phyloP scores from a whole-genome alignment of 2,888 invertebrate species.

The Stenodema calcarata region DNA sequence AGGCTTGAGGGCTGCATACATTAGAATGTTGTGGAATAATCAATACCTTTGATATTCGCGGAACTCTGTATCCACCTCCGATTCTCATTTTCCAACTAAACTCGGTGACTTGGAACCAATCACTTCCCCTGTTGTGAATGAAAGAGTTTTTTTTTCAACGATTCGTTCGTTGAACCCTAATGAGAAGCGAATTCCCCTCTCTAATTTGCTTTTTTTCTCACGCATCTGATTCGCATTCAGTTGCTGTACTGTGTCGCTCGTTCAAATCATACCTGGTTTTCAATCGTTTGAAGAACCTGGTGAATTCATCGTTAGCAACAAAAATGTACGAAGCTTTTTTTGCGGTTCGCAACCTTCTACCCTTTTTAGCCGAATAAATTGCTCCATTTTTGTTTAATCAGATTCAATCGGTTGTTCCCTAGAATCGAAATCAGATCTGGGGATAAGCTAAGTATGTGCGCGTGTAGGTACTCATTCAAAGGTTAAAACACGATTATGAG shows the following conservation, averaged over 20 bases:
- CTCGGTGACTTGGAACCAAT: background rate
- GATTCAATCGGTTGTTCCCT: too few relatives aligned
- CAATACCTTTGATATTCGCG: conserved; percentile 9
- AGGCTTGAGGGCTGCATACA: background rate
- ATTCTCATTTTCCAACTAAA: background rate
- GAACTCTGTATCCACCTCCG: background rate
- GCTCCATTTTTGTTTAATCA: too few relatives aligned
- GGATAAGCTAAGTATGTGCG: too few relatives aligned
- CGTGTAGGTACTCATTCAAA: too few relatives aligned
- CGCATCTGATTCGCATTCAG: background rate
- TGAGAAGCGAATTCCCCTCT: background rate
- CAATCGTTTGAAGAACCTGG: too few relatives aligned
- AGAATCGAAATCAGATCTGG: too few relatives aligned
- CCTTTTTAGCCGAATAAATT: too few relatives aligned
- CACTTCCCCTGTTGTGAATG: background rate
- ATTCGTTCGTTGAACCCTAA: background rate
- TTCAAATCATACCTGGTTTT: too few relatives aligned
- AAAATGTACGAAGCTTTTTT: too few relatives aligned
- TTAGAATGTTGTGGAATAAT: background rate
- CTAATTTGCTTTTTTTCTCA: background rate
- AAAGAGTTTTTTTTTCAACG: background rate
- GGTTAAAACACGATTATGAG: too few relatives aligned
- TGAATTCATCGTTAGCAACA: too few relatives aligned
- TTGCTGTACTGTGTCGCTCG: background rate
- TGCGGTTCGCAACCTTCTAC: too few relatives aligned